These are phyloP conservation scores for Tachina fera DNA, from an alignment of 2,888 invertebrate genomes.

Conservation along the genomic window DNA sequence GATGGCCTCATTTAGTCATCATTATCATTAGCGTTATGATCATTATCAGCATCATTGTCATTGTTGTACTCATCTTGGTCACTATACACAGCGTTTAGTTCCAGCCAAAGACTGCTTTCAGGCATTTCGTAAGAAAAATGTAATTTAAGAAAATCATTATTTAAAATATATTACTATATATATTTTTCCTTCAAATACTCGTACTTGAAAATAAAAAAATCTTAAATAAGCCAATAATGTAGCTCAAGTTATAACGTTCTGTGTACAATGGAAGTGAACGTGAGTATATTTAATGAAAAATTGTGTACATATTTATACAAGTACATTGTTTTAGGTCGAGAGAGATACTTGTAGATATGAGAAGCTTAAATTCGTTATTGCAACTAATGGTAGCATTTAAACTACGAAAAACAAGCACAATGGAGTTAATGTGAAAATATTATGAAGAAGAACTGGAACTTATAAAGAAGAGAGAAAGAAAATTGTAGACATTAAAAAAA, in stretches of 20 bases:
- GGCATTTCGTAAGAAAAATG: slow-evolving; percentile 42
- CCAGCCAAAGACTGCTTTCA: slow-evolving; percentile 34
- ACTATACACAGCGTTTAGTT: slow-evolving; percentile 30
- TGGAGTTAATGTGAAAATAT: background rate
- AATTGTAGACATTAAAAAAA: too few relatives aligned
- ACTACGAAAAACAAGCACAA: background rate
- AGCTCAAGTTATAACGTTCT: background rate
- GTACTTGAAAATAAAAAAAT: background rate
- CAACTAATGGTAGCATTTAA: slow-evolving; percentile 2
- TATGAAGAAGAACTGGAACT: background rate
- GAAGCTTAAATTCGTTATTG: slow-evolving; percentile 1
- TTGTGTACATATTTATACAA: background rate
- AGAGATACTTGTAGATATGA: background rate
- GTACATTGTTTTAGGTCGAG: background rate
- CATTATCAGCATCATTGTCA: slow-evolving; percentile 8
- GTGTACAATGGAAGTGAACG: slow-evolving; percentile 1
- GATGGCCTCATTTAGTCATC: slow-evolving; percentile 42
- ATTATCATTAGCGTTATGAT: slow-evolving; percentile 43
- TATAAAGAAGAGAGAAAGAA: too few relatives aligned
- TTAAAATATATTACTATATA: slow-evolving; percentile 51
- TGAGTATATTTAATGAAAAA: slow-evolving; percentile 49
- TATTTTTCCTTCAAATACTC: slow-evolving; percentile 18
- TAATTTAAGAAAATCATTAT: slow-evolving; percentile 64
- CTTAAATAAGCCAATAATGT: slow-evolving; percentile 40
- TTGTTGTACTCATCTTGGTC: slow-evolving; percentile 17